Evolutionary conservation across 2,797 vertebrate species (phyloP).

Genomic region (Clangula hyemalis): DNA sequence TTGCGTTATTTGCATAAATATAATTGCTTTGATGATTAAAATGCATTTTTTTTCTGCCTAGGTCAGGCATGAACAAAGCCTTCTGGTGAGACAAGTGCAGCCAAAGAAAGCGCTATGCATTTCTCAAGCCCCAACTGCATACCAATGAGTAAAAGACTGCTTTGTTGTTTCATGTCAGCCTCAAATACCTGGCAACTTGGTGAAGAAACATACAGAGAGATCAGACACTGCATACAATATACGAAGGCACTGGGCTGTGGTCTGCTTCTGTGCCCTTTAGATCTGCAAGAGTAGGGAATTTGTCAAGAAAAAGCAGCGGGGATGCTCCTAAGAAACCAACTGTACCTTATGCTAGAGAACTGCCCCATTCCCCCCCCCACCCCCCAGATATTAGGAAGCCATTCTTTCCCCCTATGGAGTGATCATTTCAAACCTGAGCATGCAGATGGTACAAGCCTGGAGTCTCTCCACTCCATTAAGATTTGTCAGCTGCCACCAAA

Average conservation of each 20-base stretch:
- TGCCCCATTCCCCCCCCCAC: background rate
- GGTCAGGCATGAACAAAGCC: background rate
- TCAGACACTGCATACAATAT: too few relatives aligned
- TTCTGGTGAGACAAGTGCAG: background rate
- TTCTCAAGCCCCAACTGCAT: background rate
- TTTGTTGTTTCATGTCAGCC: background rate
- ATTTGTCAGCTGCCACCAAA: background rate
- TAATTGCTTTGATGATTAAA: background rate
- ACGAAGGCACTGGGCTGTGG: background rate
- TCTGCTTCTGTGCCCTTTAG: background rate
- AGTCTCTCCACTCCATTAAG: background rate
- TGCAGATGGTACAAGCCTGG: too few relatives aligned
- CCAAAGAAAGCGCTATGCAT: background rate
- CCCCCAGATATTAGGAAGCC: background rate
- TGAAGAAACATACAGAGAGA: background rate
- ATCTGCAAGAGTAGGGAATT: background rate
- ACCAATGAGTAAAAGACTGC: background rate
- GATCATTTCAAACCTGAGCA: background rate
- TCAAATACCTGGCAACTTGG: background rate
- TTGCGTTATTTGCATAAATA: background rate
- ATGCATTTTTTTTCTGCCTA: background rate
- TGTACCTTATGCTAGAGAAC: background rate
- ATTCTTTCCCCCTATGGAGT: background rate
- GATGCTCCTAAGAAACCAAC: background rate
- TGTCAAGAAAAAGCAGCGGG: too few relatives aligned